Conservation (phyloP, 2,888 invertebrate species). For the Isotomurus palustris region DNA sequence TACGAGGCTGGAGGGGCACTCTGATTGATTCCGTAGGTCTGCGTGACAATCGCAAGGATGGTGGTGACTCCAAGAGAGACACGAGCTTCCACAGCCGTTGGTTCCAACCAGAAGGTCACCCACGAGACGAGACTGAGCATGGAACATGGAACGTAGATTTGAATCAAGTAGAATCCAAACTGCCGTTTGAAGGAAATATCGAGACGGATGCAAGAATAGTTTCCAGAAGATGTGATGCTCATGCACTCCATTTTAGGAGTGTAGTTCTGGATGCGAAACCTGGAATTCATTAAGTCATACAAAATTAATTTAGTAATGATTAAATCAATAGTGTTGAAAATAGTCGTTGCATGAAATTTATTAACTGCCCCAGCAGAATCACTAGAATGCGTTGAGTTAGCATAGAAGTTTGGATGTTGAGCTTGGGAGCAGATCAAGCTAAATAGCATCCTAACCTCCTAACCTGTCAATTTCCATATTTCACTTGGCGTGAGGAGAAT, state of each 20-base stretch:
- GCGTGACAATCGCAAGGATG: conserved; percentile 54
- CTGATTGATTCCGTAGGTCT: conserved; percentile 52
- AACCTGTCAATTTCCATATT: too few species aligned
- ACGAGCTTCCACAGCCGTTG: conserved; percentile 27
- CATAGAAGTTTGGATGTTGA: too few species aligned
- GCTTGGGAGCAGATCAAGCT: too few species aligned
- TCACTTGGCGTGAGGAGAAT: too few species aligned
- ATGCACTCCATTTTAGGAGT: background rate
- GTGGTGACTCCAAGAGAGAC: conserved; percentile 52
- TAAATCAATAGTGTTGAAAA: too few species aligned
- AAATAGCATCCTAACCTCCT: too few species aligned
- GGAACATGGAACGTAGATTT: conserved; percentile 38
- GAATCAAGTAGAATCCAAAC: conserved; percentile 35
- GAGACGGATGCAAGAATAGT: conserved; percentile 1
- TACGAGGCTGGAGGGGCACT: conserved; percentile 55
- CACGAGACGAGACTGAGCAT: conserved; percentile 39
- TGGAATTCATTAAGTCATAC: too few species aligned
- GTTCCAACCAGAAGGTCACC: conserved; percentile 41
- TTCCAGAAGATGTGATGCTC: background rate
- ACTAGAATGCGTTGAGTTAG: too few species aligned
- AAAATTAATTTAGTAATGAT: too few species aligned
- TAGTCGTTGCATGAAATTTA: too few species aligned
- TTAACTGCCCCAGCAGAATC: too few species aligned
- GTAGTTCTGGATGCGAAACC: conserved; percentile 6
- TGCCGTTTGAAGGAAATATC: conserved; percentile 4